Percentiles rank a stretch among this genome's conserved stretches.
Evolutionary conservation across 1,140 invertebrate genomes (phyloP).

Genomic region (Hylaeus volcanicus): DNA sequence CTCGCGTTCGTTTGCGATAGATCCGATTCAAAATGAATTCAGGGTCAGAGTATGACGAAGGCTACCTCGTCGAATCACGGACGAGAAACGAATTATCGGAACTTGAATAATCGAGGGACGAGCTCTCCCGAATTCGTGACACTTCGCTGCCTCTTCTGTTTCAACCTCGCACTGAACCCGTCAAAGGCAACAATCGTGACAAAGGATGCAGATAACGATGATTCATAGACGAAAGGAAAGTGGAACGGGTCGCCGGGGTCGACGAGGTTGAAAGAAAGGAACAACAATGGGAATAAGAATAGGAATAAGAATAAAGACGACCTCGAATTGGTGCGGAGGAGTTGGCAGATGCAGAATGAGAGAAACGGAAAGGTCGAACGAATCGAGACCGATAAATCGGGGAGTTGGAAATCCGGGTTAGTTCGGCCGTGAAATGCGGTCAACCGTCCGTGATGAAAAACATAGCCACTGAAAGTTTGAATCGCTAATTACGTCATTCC

Average conservation of each 20-base stretch:
- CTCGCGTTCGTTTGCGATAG: too few relatives aligned
- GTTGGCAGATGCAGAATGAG: neutral
- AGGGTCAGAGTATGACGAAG: too few relatives aligned
- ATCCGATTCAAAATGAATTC: too few relatives aligned
- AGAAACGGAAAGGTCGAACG: neutral
- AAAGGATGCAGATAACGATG: slow-evolving; percentile 5
- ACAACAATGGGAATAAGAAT: neutral
- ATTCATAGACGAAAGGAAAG: slow-evolving; percentile 1
- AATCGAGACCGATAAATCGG: slow-evolving; percentile 40
- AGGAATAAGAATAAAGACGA: neutral
- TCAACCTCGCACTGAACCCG: neutral
- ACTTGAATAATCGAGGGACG: neutral
- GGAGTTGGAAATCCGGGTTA: slow-evolving; percentile 42
- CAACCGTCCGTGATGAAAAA: slow-evolving; percentile 64
- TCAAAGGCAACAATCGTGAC: slow-evolving; percentile 32
- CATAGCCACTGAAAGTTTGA: slow-evolving; percentile 65
- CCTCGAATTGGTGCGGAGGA: neutral
- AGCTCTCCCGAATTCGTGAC: too few relatives aligned
- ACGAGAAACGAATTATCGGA: neutral
- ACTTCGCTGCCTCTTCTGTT: neutral
- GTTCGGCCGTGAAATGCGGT: slow-evolving; percentile 54
- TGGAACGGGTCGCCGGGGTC: neutral
- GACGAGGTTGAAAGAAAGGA: neutral
- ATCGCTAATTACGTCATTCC: slow-evolving; percentile 65
- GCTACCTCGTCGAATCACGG: too few relatives aligned